phyloP scores from a whole-genome alignment of 2,113 vertebrate species.

The Oreochromis niloticus region DNA sequence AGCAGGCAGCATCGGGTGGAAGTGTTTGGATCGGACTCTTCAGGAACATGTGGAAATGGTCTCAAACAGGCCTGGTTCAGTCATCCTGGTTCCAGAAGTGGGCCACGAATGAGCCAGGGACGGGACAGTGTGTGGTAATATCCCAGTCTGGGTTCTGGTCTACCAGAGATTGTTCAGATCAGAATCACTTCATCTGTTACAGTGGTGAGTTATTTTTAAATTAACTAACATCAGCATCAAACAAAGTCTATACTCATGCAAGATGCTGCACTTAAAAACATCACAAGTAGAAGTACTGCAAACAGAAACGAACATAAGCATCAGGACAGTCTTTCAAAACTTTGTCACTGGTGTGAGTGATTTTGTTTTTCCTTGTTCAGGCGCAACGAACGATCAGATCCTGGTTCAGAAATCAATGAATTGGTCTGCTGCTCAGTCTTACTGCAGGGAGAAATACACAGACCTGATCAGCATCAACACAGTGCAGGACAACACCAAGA shows the following conservation, averaged over 20 bases:
- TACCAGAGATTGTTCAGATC: rapidly evolving
- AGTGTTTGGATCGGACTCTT: slow-evolving; percentile 12
- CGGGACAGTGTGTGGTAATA: background rate
- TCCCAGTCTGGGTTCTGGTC: rapidly evolving
- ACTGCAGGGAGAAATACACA: background rate
- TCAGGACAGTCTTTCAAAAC: background rate
- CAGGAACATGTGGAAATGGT: background rate
- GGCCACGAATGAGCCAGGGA: rapidly evolving
- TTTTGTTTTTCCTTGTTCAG: background rate
- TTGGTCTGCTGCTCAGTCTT: background rate
- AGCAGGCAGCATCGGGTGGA: rapidly evolving
- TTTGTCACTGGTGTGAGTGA: background rate
- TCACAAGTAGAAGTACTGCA: background rate
- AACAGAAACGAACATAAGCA: background rate
- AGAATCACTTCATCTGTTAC: background rate
- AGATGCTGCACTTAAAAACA: background rate
- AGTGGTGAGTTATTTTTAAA: background rate
- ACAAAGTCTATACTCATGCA: background rate
- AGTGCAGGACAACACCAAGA: rapidly evolving
- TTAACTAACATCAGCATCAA: background rate
- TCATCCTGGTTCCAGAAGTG: rapidly evolving
- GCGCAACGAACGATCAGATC: rapidly evolving
- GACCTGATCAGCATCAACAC: slow-evolving; percentile 1
- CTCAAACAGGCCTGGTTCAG: background rate
- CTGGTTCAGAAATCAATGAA: background rate